Conservation (phyloP, 2,888 invertebrate species). For the Actias luna region DNA sequence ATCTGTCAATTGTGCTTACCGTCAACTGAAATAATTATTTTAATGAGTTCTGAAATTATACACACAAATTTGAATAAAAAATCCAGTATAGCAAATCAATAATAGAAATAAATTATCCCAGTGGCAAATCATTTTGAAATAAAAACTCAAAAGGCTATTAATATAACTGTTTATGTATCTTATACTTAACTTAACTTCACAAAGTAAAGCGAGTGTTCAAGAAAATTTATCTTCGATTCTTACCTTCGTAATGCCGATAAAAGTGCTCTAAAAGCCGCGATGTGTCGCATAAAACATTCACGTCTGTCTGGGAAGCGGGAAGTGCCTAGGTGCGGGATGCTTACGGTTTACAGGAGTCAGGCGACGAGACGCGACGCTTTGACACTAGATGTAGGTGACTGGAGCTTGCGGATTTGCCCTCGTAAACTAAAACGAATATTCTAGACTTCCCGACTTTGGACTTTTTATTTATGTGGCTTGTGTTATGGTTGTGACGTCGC, state of each 20-base stretch:
- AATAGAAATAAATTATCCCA: too few relatives aligned
- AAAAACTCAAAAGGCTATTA: too few relatives aligned
- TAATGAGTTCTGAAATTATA: too few relatives aligned
- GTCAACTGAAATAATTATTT: too few relatives aligned
- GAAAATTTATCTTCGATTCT: not conserved
- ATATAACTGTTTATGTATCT: too few relatives aligned
- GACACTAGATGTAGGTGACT: constrained; percentile 51
- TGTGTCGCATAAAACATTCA: constrained; percentile 57
- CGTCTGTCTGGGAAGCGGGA: constrained; percentile 44
- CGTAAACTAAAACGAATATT: not conserved
- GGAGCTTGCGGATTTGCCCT: constrained; percentile 26
- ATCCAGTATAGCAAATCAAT: too few relatives aligned
- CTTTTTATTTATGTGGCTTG: not conserved
- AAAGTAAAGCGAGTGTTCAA: not conserved
- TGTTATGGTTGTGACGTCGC: not conserved
- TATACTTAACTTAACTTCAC: not conserved
- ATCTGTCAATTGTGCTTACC: too few relatives aligned
- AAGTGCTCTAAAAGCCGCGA: constrained; percentile 48
- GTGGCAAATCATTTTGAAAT: too few relatives aligned
- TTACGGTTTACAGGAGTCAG: constrained; percentile 49
- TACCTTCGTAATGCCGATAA: constrained; percentile 9
- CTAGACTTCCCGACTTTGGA: not conserved
- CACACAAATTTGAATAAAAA: too few relatives aligned
- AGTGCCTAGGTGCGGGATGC: constrained; percentile 46
- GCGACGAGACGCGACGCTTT: constrained; percentile 50